Conservation (phyloP, 2,113 vertebrate species). For the Podiceps cristatus region DNA sequence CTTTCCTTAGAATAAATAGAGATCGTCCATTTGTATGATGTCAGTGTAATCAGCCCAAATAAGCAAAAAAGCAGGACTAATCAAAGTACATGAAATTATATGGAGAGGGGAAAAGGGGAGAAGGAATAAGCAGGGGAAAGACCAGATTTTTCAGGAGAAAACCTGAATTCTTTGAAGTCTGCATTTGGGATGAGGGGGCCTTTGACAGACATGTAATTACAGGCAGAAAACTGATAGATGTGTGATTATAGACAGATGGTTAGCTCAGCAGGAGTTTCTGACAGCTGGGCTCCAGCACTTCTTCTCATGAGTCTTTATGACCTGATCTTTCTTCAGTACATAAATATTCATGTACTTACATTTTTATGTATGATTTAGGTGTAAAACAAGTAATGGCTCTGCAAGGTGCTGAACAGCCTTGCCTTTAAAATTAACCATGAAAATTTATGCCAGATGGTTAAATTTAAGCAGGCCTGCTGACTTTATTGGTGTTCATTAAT, state of each 20-base stretch:
- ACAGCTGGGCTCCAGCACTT: conserved; percentile 60
- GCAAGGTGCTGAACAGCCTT: conserved; percentile 12
- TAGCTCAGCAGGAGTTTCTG: conserved; percentile 22
- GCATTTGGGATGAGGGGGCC: background rate
- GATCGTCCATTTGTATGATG: background rate
- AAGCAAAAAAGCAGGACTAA: background rate
- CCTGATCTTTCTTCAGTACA: conserved; percentile 47
- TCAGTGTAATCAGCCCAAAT: background rate
- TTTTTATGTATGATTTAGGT: conserved; percentile 26
- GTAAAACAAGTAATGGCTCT: conserved; percentile 11
- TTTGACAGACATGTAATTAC: conserved; percentile 46
- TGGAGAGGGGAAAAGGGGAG: background rate
- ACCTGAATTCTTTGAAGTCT: conserved; percentile 26
- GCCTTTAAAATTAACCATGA: conserved; percentile 29
- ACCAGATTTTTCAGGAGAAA: conserved; percentile 17
- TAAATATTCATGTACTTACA: conserved; percentile 55
- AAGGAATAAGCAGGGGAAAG: background rate
- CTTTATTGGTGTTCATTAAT: background rate
- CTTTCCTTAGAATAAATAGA: background rate
- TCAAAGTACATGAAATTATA: background rate
- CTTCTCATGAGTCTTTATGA: conserved; percentile 23
- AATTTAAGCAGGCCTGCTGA: background rate
- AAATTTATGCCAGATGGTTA: conserved; percentile 9
- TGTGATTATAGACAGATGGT: conserved; percentile 60
- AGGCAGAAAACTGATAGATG: conserved; percentile 44